phyloP scores from a whole-genome alignment of 2,888 invertebrate species.

The Ceraclea dissimilis region DNA sequence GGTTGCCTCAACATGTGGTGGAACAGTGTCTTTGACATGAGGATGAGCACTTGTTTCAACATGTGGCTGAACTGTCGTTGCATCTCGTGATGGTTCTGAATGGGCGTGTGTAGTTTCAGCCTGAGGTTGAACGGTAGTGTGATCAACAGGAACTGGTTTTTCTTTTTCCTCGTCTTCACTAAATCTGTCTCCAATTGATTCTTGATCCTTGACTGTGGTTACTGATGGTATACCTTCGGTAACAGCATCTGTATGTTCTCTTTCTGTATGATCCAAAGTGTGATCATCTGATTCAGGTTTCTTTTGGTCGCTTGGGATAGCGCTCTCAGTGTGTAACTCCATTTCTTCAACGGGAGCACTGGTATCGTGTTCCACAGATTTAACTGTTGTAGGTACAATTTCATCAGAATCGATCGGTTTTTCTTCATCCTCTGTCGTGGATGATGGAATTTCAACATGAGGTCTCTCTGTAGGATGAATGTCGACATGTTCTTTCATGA shows the following conservation, averaged over 20 bases:
- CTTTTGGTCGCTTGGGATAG: slow-evolving; percentile 18
- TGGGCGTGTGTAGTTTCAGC: not conserved
- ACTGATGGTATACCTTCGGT: slow-evolving; percentile 6
- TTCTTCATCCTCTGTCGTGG: slow-evolving; percentile 2
- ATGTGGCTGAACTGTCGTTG: not conserved
- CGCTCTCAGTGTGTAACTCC: not conserved
- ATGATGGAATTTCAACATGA: not conserved
- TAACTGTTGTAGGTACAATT: not conserved
- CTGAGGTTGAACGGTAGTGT: not conserved
- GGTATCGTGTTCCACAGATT: slow-evolving; percentile 6
- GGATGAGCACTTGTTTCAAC: not conserved
- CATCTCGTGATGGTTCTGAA: not conserved
- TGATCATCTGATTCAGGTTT: slow-evolving; percentile 14
- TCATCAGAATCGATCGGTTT: slow-evolving; percentile 2
- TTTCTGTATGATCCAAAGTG: slow-evolving; percentile 16
- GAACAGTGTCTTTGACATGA: not conserved
- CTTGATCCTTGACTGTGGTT: not conserved
- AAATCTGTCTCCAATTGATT: not conserved
- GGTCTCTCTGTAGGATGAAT: not conserved
- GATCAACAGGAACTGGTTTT: not conserved
- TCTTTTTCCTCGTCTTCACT: slow-evolving; percentile 14
- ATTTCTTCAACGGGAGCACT: slow-evolving; percentile 10
- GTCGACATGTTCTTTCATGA: not conserved
- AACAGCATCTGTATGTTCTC: slow-evolving; percentile 18
- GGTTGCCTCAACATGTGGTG: not conserved